Percentiles rank a stretch among this genome's conserved stretches.
Evolutionary conservation across 1,140 invertebrate species (phyloP).

Genomic region (Drosophila pseudoananassae): DNA sequence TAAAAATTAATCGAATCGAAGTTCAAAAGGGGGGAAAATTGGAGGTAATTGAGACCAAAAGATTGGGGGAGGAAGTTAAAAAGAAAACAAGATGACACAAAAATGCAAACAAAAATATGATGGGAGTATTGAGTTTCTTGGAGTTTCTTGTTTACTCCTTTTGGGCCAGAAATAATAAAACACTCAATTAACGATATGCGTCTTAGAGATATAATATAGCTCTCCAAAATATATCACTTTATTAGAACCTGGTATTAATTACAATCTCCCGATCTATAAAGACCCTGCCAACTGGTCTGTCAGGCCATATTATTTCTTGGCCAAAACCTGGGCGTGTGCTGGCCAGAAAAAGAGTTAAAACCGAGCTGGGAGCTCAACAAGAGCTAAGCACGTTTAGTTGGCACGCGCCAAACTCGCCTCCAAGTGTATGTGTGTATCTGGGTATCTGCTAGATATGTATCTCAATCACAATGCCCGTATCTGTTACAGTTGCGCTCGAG

Average conservation of each 20-base stretch:
- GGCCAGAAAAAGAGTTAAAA: constrained; percentile 23
- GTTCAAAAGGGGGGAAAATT: constrained; percentile 44
- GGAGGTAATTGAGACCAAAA: constrained; percentile 28
- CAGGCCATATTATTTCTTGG: constrained; percentile 44
- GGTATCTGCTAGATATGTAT: constrained; percentile 68
- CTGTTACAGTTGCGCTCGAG: constrained; percentile 19
- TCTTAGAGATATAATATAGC: no score
- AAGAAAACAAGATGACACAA: constrained; percentile 31
- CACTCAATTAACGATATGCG: no score
- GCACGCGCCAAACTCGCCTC: constrained; percentile 70
- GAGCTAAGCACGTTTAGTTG: constrained; percentile 66
- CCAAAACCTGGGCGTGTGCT: constrained; percentile 66
- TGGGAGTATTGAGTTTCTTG: background rate
- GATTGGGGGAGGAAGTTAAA: background rate
- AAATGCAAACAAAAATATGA: constrained; percentile 17
- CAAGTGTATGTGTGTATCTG: constrained; percentile 48
- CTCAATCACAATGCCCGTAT: constrained; percentile 37
- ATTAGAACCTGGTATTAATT: background rate
- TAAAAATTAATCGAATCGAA: constrained; percentile 46
- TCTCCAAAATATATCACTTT: background rate
- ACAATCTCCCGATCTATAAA: constrained; percentile 9
- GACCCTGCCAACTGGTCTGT: constrained; percentile 39
- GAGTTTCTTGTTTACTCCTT: no score
- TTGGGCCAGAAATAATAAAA: background rate
- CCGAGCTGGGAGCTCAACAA: constrained; percentile 36